Percentiles rank a stretch among this genome's conserved stretches.
These are phyloP conservation scores for Pluvialis apricaria DNA, from an alignment of 2,113 vertebrate species.

Conservation along the genomic window DNA sequence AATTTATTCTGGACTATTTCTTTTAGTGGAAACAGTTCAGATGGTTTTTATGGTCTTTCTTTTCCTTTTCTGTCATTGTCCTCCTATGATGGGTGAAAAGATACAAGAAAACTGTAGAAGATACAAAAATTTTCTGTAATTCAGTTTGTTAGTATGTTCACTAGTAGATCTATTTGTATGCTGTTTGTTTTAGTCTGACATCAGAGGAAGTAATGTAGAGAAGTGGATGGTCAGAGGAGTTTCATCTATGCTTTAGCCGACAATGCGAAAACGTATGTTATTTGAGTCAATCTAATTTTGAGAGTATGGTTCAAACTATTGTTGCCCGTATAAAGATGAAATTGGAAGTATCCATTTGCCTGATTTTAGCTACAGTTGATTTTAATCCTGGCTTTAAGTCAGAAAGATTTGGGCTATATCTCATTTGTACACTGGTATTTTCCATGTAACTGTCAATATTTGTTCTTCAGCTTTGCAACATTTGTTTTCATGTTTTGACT, in stretches of 20 bases:
- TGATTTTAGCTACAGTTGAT: not conserved
- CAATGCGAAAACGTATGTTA: not conserved
- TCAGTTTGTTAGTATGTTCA: not conserved
- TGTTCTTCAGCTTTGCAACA: not conserved
- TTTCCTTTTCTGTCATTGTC: not conserved
- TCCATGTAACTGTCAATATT: not conserved
- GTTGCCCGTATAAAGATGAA: not conserved
- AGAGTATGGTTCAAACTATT: not conserved
- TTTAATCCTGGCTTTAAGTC: not conserved
- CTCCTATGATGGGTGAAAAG: rapidly evolving
- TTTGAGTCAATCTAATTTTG: not conserved
- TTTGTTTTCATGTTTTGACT: not conserved
- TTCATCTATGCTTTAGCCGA: not conserved
- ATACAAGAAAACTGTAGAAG: not conserved
- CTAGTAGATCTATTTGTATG: not conserved
- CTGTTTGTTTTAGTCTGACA: not conserved
- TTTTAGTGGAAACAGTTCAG: not conserved
- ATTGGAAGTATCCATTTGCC: rapidly evolving
- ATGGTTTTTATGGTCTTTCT: not conserved
- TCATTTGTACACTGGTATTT: not conserved
- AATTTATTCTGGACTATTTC: not conserved
- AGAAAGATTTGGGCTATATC: not conserved
- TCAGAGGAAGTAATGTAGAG: not conserved
- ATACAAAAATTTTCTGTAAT: not conserved
- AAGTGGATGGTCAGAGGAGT: not conserved